phyloP scores from a whole-genome alignment of 2,888 invertebrate species.

The Lathronympha strigana region DNA sequence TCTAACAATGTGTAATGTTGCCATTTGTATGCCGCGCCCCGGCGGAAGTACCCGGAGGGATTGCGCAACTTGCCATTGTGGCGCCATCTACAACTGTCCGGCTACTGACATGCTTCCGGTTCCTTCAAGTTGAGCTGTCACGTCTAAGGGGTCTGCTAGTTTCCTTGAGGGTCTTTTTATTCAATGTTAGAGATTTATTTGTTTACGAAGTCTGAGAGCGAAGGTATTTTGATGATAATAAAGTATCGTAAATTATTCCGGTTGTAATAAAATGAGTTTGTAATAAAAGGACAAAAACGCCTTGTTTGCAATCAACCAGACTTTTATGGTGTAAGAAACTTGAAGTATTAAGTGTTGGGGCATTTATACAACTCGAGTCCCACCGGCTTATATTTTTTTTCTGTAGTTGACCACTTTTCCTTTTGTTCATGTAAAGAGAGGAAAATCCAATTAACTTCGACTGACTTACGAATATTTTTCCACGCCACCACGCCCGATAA shows the following conservation, averaged over 20 bases:
- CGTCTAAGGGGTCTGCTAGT: constrained; percentile 71
- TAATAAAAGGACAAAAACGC: no score
- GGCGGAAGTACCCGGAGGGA: constrained; percentile 68
- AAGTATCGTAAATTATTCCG: constrained; percentile 16
- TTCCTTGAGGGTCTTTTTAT: constrained; percentile 79
- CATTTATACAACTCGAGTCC: no score
- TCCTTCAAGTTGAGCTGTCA: constrained; percentile 80
- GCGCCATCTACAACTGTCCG: constrained; percentile 80
- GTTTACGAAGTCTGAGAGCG: constrained; percentile 48
- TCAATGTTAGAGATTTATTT: constrained; percentile 74
- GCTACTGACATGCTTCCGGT: constrained; percentile 79
- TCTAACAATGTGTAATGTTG: constrained; percentile 81
- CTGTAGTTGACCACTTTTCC: no score
- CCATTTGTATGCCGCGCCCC: constrained; percentile 81
- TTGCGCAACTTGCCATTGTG: constrained; percentile 75
- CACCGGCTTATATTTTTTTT: no score
- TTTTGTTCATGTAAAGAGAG: no score
- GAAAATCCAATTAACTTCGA: no score
- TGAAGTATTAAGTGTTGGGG: neutral
- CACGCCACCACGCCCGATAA: no score
- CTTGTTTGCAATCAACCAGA: neutral
- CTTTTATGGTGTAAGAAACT: neutral
- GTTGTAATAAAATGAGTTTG: constrained; percentile 1
- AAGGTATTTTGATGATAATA: constrained; percentile 20
- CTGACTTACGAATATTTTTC: no score